Evolutionary conservation across 2,113 vertebrate genomes (phyloP).

Genomic region (Oncorhynchus mykiss): DNA sequence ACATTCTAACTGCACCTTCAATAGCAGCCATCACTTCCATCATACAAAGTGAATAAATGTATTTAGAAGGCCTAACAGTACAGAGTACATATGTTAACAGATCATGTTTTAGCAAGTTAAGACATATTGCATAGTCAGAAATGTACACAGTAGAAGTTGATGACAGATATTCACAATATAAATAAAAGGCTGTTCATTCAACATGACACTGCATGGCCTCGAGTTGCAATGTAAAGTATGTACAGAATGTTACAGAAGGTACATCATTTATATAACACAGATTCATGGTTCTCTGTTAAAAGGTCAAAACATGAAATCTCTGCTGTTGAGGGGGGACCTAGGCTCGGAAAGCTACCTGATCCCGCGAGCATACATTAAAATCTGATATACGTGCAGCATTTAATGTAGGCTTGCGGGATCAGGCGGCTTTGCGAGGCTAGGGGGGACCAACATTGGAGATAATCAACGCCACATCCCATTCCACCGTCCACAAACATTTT

Average conservation of each 20-base stretch:
- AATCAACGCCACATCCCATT: constrained; percentile 54
- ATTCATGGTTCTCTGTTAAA: constrained; percentile 11
- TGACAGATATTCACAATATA: neutral
- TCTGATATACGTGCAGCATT: too few species aligned
- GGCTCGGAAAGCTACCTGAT: too few species aligned
- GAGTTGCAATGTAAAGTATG: neutral
- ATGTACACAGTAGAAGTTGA: neutral
- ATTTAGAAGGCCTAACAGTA: too few species aligned
- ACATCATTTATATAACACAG: neutral
- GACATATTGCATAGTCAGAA: neutral
- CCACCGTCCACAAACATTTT: constrained; percentile 56
- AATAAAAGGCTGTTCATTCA: neutral
- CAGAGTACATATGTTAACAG: neutral
- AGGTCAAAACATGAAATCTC: constrained; percentile 19
- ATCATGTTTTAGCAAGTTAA: neutral
- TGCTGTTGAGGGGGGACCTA: constrained; percentile 32
- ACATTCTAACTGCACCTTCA: neutral
- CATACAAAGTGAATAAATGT: neutral
- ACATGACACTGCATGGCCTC: neutral
- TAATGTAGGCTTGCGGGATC: too few species aligned
- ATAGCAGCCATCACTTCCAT: neutral
- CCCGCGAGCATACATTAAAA: too few species aligned
- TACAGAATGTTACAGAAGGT: neutral
- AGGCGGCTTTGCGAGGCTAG: too few species aligned
- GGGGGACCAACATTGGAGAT: constrained; percentile 60